Base-by-base conservation (phyloP, 1,140 invertebrate species). In the Probaryconus sp. region DNA sequence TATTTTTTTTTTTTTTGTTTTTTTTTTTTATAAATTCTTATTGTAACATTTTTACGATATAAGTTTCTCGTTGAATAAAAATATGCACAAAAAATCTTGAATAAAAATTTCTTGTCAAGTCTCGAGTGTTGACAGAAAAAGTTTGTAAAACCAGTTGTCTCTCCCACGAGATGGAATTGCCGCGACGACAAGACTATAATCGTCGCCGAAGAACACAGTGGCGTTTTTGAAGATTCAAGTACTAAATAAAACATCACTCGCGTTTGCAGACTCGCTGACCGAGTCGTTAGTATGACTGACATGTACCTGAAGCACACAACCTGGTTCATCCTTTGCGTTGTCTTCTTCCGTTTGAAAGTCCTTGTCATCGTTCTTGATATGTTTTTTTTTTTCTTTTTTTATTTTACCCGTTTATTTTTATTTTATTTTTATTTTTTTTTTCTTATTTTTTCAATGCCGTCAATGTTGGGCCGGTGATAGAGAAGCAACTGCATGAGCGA, bases 201-300 rank as follows among this genome's bases (percentile, higher is more conserved):
- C 38, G 33, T 63, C 48, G 45, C 21, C 35, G 47, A 38, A 42
- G 28, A 48, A 28, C 26, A 55, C 51, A 53, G 55, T 67, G 58
- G 21, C 24, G 45, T 81, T 82, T 82, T 82, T 82, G 73, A 76
- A 74, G 73, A 81, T 78, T 71, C 73, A 69, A 77, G 77, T 81
- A 82, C 78, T 84, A 84, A 84, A 84, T 84, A 84, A 84, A 84
- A 84, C 83, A 83, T 84, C 83, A 84, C 77, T 81, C 64, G 74
- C 38, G 43, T 47, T 64, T 40, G 38, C 33, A 24, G 35, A 55
- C 53, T 53, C 31, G 61, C 45, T 56, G 47, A 20, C n/a, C 64
- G 37, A 79, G 71, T 81, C 79, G 82, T 84, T 83, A 83, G 78
- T 83, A 81, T 76, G 78, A 79, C 58, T 80, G 76, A 81, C 81